Conservation (phyloP, 2,888 invertebrate genomes). For the Petrolisthes cinctipes region DNA sequence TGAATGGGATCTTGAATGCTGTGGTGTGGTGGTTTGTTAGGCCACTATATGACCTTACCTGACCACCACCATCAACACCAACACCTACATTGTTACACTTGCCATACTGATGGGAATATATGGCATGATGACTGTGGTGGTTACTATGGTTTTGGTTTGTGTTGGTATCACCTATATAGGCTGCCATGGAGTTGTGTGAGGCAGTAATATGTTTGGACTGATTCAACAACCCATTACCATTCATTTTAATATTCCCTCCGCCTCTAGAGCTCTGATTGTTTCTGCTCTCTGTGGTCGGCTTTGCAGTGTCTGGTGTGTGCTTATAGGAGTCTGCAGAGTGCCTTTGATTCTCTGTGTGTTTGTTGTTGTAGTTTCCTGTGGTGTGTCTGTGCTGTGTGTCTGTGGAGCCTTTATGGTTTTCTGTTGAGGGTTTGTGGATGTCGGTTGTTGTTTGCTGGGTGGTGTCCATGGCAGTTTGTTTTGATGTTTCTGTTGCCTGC, state of each 20-base stretch:
- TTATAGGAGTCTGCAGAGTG: background rate
- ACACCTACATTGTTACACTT: too few relatives aligned
- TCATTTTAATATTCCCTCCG: background rate
- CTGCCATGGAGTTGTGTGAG: too few relatives aligned
- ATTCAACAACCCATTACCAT: background rate
- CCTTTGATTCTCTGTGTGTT: background rate
- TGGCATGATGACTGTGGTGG: too few relatives aligned
- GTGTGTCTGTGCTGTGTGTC: background rate
- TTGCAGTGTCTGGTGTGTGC: background rate
- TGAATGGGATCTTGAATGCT: constrained; percentile 15
- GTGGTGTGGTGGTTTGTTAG: background rate
- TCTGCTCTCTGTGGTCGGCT: background rate
- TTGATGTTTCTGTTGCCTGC: background rate
- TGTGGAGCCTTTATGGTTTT: constrained; percentile 1
- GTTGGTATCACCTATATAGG: too few relatives aligned
- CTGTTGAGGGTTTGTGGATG: background rate
- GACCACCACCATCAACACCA: background rate
- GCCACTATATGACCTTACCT: background rate
- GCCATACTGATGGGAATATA: too few relatives aligned
- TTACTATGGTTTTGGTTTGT: too few relatives aligned
- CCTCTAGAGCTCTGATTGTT: background rate
- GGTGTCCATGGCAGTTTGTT: background rate
- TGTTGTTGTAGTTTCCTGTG: background rate
- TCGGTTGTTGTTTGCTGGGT: background rate
- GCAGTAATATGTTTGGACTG: too few relatives aligned